Base-by-base conservation (phyloP, 2,113 vertebrate genomes). In the Pithys albifrons region DNA sequence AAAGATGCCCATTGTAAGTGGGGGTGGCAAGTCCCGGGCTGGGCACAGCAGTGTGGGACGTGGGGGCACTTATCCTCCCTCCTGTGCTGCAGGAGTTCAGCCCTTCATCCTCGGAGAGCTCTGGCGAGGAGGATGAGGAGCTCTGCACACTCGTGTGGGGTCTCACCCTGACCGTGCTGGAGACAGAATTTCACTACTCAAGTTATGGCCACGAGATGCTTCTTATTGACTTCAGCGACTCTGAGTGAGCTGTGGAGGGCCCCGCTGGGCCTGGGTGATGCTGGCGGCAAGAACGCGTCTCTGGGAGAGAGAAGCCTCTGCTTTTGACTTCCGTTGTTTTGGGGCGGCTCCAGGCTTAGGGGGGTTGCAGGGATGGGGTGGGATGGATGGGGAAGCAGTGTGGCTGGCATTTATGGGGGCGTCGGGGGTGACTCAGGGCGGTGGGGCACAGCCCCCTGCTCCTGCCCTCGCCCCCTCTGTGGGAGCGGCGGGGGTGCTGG, bases 101-200 rank as follows among this genome's bases (percentile, higher is more conserved):
- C 73, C 39, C 17, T 15, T 64, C 85, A 14, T 8, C 91, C 48
- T 49, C 87, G 55, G 98, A 97, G 28, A 97, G 97, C 45, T 97
- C 98, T 2, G 98, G 97, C 0, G 97, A 98, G 12, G 96, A 98
- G 7, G 83, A 93, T 0, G 37, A 89, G 5, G 95, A 97, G 14
- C 27, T 97, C 39, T 87, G 94, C 33, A 12, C 96, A 10, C 62
- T 98, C 2, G 92, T 97, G 41, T 97, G 98, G 83, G 96, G 98
- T 51, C 58, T 98, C 39, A 92, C 95, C 31, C 55, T 98, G 93
- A 93, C 97, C 6, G 58, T 98, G 48, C 59, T 98, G 24, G 78
- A 90, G 28, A 15, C 12, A 2, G 61, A 85, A 5, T 14, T 77
- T 25, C 74, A 19, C 14, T 85, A 39, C 31, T 54, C 46, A 2